These are phyloP conservation scores for Limosa lapponica DNA, from an alignment of 2,797 vertebrate genomes.

Conservation along the genomic window DNA sequence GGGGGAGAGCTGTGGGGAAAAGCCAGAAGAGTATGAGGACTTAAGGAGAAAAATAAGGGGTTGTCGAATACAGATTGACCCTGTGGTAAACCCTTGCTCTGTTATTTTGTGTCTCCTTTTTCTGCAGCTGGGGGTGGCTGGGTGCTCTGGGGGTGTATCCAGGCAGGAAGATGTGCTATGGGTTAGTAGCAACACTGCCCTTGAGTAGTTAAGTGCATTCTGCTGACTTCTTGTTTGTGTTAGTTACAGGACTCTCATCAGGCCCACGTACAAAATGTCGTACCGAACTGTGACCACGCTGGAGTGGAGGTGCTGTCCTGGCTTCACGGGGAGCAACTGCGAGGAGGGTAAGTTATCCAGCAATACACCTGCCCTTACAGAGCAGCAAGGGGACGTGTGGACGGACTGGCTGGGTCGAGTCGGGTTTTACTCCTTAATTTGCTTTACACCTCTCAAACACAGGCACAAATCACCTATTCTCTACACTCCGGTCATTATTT, in stretches of 20 bases:
- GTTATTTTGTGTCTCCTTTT: neutral
- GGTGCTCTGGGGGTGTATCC: neutral
- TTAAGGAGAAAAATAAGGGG: neutral
- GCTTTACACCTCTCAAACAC: neutral
- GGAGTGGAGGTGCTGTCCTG: slow-evolving; percentile 97
- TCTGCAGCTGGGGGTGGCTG: neutral
- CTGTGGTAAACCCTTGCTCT: neutral
- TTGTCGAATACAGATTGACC: rapidly evolving
- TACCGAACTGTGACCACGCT: slow-evolving; percentile 91
- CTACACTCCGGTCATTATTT: neutral
- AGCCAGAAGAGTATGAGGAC: neutral
- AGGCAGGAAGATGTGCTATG: neutral
- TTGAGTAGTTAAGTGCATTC: neutral
- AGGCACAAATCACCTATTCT: neutral
- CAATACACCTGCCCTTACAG: rapidly evolving
- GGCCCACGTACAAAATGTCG: slow-evolving; percentile 89
- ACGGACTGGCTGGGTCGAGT: neutral
- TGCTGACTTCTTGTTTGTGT: slow-evolving; percentile 69
- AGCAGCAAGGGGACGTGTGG: neutral
- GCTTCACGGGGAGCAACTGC: slow-evolving; percentile 92
- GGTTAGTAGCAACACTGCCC: rapidly evolving
- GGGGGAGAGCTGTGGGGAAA: neutral
- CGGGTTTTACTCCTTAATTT: neutral
- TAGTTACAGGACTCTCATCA: slow-evolving; percentile 95
- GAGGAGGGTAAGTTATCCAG: slow-evolving; percentile 85